These are phyloP conservation scores for Octopus sinensis DNA, from an alignment of 1,140 invertebrate species.

Conservation along the genomic window DNA sequence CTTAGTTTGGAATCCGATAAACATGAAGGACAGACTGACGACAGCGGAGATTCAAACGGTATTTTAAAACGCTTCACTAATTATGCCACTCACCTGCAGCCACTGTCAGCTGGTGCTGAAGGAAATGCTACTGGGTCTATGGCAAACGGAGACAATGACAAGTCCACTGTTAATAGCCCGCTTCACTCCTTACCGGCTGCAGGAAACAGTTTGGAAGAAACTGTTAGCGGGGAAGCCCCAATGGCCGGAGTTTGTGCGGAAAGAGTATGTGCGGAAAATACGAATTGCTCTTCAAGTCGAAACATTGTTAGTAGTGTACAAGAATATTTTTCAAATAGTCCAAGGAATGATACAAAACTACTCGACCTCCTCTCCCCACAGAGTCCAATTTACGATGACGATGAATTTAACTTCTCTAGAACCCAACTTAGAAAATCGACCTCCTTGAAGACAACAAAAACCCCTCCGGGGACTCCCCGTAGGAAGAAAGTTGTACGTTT, in stretches of 20 bases:
- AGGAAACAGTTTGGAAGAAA: slow-evolving; percentile 8
- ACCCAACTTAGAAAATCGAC: slow-evolving; percentile 56
- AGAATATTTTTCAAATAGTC: slow-evolving; percentile 15
- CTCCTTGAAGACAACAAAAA: slow-evolving; percentile 85
- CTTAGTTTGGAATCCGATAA: slow-evolving; percentile 26
- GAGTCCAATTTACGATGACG: slow-evolving; percentile 45
- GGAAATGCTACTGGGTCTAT: slow-evolving; percentile 8
- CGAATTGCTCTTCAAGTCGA: background rate
- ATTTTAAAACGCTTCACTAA: slow-evolving; percentile 26
- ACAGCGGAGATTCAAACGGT: slow-evolving; percentile 35
- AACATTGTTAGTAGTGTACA: slow-evolving; percentile 4
- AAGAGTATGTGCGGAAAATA: slow-evolving; percentile 22
- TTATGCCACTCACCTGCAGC: slow-evolving; percentile 28
- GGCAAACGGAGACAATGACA: slow-evolving; percentile 20
- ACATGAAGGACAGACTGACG: slow-evolving; percentile 16
- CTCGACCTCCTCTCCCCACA: slow-evolving; percentile 25
- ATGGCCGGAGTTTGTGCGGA: slow-evolving; percentile 24
- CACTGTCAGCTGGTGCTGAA: slow-evolving; percentile 23
- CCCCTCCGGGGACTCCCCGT: slow-evolving; percentile 70
- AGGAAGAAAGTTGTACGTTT: slow-evolving; percentile 93
- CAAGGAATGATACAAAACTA: background rate
- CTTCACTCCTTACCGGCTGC: background rate
- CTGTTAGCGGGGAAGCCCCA: slow-evolving; percentile 11
- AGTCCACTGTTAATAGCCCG: background rate
- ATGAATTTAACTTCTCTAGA: slow-evolving; percentile 50